phyloP scores from a whole-genome alignment of 1,140 invertebrate genomes.

The Drosophila novamexicana region DNA sequence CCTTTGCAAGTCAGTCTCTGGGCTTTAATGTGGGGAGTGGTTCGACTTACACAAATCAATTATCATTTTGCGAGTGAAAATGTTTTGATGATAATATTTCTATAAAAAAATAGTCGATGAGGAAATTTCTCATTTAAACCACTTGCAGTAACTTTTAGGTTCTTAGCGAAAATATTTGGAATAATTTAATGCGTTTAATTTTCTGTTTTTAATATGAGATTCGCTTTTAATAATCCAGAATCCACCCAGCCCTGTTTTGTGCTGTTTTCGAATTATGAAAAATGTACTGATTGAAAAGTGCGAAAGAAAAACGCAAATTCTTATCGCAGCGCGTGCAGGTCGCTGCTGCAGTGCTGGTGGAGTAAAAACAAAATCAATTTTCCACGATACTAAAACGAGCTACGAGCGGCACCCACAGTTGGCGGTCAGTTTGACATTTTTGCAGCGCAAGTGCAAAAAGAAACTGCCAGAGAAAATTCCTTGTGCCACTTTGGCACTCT shows the following conservation, averaged over 20 bases:
- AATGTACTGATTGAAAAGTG: conserved; percentile 51
- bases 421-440: conserved; percentile 70
- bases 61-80: too few relatives aligned
- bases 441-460: not conserved
- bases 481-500: conserved; percentile 62
- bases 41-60: too few relatives aligned
- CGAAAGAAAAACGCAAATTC: conserved; percentile 51
- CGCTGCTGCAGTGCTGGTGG: conserved; percentile 26
- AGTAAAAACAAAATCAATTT: conserved; percentile 71
- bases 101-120: too few relatives aligned
- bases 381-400: conserved; percentile 22
- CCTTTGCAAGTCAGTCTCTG: too few relatives aligned
- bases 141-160: too few relatives aligned
- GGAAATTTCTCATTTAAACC: too few relatives aligned
- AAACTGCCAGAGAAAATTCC: conserved; percentile 53
- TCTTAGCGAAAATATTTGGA: too few relatives aligned
- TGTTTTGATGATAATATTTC: too few relatives aligned
- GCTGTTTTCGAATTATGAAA: conserved; percentile 55
- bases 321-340: conserved; percentile 61
- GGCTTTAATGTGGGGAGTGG: too few relatives aligned
- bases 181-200: too few relatives aligned
- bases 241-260: not conserved
- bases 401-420: conserved; percentile 33
- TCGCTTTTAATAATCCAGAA: too few relatives aligned
- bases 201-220: too few relatives aligned